Evolutionary conservation across 2,888 invertebrate species (phyloP), one percentile per base, ranked within the genome.

Genomic region (Rhorus exstirpatorius): DNA sequence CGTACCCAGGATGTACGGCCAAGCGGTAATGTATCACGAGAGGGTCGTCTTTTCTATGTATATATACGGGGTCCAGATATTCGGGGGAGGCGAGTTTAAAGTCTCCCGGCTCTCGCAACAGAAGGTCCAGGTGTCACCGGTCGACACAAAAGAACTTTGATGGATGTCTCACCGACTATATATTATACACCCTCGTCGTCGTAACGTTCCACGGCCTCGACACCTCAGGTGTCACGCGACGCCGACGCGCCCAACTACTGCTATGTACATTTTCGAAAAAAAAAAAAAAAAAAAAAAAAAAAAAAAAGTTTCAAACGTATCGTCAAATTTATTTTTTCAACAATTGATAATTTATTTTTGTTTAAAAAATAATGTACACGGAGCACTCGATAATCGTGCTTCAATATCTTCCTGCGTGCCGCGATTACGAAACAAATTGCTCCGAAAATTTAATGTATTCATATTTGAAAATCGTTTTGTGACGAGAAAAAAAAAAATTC

Each of bases 91-190:
- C 72, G 84, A 35, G 84, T 12, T 7, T 38, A 63, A 24, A 44
- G 21, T 12, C 70, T 46, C 21, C 24, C 49, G 49, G 60, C 24
- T 63, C 46, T 4, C 38, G 68, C 55, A 63, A 70, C 77, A 21
- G 88, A 88, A 89, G 87, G 87, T 89, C 90, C 91, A 91, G 91
- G 91, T 91, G 91, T 90, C 90, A 90, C 89, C 84, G 81, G 83
- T 86, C 78, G 87, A 87, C 88, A 89, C 87, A 61, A 89, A 91
- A 89, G 90, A 88, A 86, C 75, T 3, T 87, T 92, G 92, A 92
- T 91, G 92, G 91, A 92, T 92, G 90, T 83, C 72, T 72, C 72
- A 61, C 79, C 83, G 78, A 87, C 87, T 87, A 87, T 63, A 21
- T 58, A 87, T 87, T 87, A 87, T 63, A 35, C 49, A 71, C 88